Evolutionary conservation across 2,888 invertebrate genomes (phyloP).

Genomic region (Tiliacea aurago): DNA sequence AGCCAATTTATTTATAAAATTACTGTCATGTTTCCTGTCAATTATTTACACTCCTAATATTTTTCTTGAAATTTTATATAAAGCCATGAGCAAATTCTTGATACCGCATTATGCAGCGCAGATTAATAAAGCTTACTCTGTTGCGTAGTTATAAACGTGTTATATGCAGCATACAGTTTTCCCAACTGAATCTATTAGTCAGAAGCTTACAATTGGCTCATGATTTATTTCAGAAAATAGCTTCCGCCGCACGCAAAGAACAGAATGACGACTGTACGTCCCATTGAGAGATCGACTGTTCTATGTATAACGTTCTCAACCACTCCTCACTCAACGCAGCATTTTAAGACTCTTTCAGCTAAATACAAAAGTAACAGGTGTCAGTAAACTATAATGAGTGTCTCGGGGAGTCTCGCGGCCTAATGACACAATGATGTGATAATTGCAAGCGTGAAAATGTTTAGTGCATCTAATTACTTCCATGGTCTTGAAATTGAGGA

Average conservation of each 20-base stretch:
- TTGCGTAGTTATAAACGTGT: slow-evolving; percentile 8
- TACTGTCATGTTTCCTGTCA: slow-evolving; percentile 12
- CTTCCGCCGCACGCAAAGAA: slow-evolving; percentile 26
- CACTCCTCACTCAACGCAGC: slow-evolving; percentile 41
- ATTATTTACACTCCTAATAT: slow-evolving; percentile 18
- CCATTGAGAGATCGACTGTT: slow-evolving; percentile 38
- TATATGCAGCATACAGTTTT: slow-evolving; percentile 13
- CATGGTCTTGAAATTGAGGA: neutral
- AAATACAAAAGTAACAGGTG: slow-evolving; percentile 43
- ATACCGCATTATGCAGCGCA: neutral
- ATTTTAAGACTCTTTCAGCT: slow-evolving; percentile 42
- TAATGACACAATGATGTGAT: slow-evolving; percentile 48
- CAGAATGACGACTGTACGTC: slow-evolving; percentile 10
- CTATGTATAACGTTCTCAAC: slow-evolving; percentile 36
- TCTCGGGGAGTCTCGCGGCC: slow-evolving; percentile 32
- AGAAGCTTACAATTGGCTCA: slow-evolving; percentile 51
- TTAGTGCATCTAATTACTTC: slow-evolving; percentile 23
- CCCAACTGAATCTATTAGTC: slow-evolving; percentile 45
- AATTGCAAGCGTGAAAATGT: slow-evolving; percentile 33
- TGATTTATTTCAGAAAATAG: slow-evolving; percentile 47
- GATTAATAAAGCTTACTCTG: slow-evolving; percentile 26
- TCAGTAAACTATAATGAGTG: slow-evolving; percentile 48
- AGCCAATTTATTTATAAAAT: slow-evolving; percentile 8
- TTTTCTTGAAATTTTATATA: neutral
- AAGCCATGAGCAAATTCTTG: slow-evolving; percentile 5